Evolutionary conservation across 2,113 vertebrate genomes (phyloP), one percentile per base, ranked within the genome.

Genomic region (Galeopterus variegatus): DNA sequence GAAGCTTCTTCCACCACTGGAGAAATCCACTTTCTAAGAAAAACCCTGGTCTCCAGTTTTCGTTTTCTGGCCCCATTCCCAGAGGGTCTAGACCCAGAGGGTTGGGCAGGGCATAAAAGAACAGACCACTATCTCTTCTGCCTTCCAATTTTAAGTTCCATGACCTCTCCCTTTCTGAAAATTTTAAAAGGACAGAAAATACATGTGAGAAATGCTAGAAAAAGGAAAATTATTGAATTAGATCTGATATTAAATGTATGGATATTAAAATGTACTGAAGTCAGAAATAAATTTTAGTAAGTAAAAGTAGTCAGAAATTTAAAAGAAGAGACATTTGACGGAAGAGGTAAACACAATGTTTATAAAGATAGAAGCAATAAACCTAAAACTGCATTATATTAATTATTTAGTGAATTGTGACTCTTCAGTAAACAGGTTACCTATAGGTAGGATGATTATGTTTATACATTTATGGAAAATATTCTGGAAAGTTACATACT

Each of bases 111-210:
- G 0, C 54, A 2, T 18, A 15, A 62, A 73, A 90, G 8, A 45
- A 4, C 11, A 36, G 23, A 31, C 3, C 14, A 64, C 0, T 4
- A 2, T 60, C 4, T 67, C 33, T 48, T 77, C 21, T 50, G 17
- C 7, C 60, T 93, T n/a, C 36, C 26, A 58, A 8, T 45, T 95
- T 41, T n/a, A 62, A 67, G 24, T 65, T 21, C 18, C 11, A 4
- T 11, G 6, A 28, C 12, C 1, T 12, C 56, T 45, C 9, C 7
- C 9, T 50, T 13, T 6, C 5, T 24, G 1, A 10, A 9, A 6
- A 36, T 41, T 41, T 41, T 21, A 23, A 54, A 12, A 24, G 11
- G 67, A 87, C 31, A 10, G 11, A 73, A 87, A 54, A 73, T 7
- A 11, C 31, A 83, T 18, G 28, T 6, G 8, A 69, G n/a, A 31